Conservation (phyloP, 2,113 vertebrate species). For the Ammospiza nelsoni region DNA sequence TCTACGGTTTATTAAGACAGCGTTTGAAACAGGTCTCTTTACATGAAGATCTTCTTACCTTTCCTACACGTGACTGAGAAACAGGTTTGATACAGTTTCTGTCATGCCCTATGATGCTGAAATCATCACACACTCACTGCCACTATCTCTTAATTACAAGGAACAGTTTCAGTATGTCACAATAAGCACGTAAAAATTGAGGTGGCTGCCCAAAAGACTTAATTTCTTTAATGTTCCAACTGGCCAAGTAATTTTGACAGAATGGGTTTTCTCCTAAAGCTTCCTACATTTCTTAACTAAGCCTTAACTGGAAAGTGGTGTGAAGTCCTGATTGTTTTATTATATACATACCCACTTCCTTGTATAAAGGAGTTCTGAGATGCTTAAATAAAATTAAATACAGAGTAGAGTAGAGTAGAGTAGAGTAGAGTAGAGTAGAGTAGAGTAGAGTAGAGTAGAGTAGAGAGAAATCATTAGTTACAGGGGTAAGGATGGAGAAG, state of each 20-base stretch:
- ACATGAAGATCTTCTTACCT: not conserved
- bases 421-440: too few relatives aligned
- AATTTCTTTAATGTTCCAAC: not conserved
- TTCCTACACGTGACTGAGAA: not conserved
- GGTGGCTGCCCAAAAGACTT: not conserved
- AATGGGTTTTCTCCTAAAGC: not conserved
- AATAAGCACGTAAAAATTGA: not conserved
- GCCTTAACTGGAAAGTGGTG: not conserved
- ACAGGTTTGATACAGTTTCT: not conserved
- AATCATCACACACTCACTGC: not conserved
- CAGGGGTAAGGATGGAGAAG: not conserved
- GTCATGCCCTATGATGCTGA: not conserved
- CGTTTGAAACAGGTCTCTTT: slow-evolving; percentile 7
- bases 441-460: too few relatives aligned
- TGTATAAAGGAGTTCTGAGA: not conserved
- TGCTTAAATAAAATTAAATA: not conserved
- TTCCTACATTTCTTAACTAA: not conserved
- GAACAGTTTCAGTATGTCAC: not conserved
- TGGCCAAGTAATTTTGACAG: not conserved
- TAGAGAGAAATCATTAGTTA: not conserved
- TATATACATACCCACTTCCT: not conserved
- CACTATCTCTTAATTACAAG: not conserved
- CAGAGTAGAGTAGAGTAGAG: not conserved
- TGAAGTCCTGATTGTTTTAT: not conserved
- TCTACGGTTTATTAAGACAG: not conserved